phyloP scores from a whole-genome alignment of 2,888 invertebrate species.

The Eilema depressum region DNA sequence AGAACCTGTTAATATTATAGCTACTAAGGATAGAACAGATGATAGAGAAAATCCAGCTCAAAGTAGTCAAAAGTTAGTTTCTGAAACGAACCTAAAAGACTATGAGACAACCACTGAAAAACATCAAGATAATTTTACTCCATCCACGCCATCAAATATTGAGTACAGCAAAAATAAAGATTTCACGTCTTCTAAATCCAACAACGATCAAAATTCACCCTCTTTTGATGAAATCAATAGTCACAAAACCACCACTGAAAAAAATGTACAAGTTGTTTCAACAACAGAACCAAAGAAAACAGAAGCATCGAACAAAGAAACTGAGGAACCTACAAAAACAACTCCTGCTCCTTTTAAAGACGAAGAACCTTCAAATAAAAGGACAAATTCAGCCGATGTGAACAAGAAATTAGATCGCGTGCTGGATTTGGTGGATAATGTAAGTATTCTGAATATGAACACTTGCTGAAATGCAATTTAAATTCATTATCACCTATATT shows the following conservation, averaged over 20 bases:
- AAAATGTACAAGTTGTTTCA: not conserved
- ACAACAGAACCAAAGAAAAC: not conserved
- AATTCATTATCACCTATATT: too few relatives aligned
- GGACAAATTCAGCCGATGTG: not conserved
- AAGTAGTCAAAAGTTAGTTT: not conserved
- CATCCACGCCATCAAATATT: not conserved
- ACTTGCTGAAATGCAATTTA: not conserved
- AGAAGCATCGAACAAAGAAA: not conserved
- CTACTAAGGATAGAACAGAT: not conserved
- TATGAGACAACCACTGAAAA: not conserved
- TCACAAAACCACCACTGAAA: not conserved
- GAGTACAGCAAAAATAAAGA: not conserved
- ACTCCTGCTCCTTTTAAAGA: not conserved
- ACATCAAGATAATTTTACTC: not conserved
- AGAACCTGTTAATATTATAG: not conserved
- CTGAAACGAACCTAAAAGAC: not conserved
- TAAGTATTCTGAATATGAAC: slow-evolving; percentile 32
- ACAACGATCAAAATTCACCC: not conserved
- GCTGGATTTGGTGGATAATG: slow-evolving; percentile 50
- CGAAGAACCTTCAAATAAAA: not conserved
- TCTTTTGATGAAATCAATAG: not conserved
- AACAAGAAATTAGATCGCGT: slow-evolving; percentile 35
- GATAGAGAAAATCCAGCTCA: not conserved
- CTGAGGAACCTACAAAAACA: not conserved
- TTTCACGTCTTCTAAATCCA: not conserved